Evolutionary conservation across 2,888 invertebrate genomes (phyloP), one percentile per base, ranked within the genome.

Genomic region (Halictus quadricinctus): DNA sequence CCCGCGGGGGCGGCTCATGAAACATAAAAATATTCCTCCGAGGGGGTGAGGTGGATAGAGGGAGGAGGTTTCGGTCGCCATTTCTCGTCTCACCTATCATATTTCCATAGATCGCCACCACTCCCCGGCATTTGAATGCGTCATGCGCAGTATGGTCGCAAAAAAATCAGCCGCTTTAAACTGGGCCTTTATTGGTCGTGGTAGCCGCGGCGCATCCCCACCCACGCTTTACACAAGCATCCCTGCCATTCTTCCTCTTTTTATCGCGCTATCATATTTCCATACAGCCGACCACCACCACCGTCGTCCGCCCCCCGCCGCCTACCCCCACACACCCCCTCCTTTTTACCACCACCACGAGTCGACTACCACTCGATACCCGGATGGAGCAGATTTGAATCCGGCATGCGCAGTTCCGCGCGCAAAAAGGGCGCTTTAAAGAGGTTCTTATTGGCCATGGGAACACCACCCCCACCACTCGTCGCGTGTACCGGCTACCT

Each of bases 361-460:
- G 58, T n/a, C n/a, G n/a, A 76, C 83, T 86, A 77, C 84, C 87
- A 88, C 89, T 88, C 88, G 88, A 90, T 86, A 85, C 69, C 84
- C 82, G 79, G 86, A 85, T 88, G 85, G 85, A 78, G 85, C 91
- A 90, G 90, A 93, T 94, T 92, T 93, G 91, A 93, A 94, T 94
- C 92, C 91, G 91, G 90, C 93, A 92, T 93, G 93, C 93, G 93
- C 93, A 92, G 91, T 91, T 79, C 89, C 82, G 86, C 84, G 89
- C 85, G 88, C 89, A 90, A 90, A 91, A 92, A 92, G 92, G 92
- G 92, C 91, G 92, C 92, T 93, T 93, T 93, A 92, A 94, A 93
- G 94, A 93, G 93, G 91, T 93, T 93, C 93, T 94, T 93, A 94
- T 94, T 94, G 94, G 94, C 93, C 93, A 92, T 93, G 91, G 93